phyloP scores from a whole-genome alignment of 92 coral and sea anemone species.

The Phymanthus crucifer region DNA sequence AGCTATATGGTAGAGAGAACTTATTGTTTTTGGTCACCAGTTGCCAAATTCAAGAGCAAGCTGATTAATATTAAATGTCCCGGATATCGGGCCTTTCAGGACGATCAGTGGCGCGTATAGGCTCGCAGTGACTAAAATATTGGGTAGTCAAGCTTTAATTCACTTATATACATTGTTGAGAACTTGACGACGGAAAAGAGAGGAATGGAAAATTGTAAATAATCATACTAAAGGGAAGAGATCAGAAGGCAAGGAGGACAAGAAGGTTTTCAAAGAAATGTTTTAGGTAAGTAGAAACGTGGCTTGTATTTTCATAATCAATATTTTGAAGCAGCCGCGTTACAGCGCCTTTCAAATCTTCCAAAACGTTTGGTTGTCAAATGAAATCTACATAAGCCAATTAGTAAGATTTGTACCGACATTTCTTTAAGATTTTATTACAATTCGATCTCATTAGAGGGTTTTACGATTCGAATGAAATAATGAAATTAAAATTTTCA shows the following conservation, averaged over 20 bases:
- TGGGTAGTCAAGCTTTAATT: constrained; percentile 30
- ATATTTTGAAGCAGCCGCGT: not conserved
- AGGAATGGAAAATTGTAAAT: not conserved
- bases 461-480: not conserved
- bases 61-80: constrained; percentile 50
- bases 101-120: constrained; percentile 37
- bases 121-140: constrained; percentile 13
- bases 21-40: constrained; percentile 67
- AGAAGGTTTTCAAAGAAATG: not conserved
- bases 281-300: constrained; percentile 9
- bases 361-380: not conserved
- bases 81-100: constrained; percentile 45
- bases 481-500: not conserved
- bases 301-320: constrained; percentile 5
- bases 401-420: not conserved
- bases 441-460: too few species aligned
- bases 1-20: constrained; percentile 17
- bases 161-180: constrained; percentile 14
- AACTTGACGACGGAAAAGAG: not conserved
- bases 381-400: not conserved
- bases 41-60: constrained; percentile 53
- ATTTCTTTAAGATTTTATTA: too few species aligned
- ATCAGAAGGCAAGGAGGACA: not conserved
- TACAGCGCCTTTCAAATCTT: constrained; percentile 3
- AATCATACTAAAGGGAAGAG: not conserved